Conservation (phyloP, 1,140 invertebrate species). For the Meloidogyne chitwoodi region DNA sequence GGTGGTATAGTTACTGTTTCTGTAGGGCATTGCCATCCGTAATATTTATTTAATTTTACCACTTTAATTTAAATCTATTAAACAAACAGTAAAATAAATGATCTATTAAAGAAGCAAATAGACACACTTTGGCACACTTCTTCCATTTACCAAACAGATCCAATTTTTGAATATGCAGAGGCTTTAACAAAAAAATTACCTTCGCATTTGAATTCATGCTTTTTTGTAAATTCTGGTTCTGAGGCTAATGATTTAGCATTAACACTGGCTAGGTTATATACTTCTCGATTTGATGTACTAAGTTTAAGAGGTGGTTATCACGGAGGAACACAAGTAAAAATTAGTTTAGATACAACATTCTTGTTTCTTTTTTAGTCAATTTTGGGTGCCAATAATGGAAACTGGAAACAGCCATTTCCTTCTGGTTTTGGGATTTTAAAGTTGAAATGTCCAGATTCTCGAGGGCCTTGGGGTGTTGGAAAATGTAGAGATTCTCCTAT, state of each 20-base stretch:
- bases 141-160: conserved; percentile 78
- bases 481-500: conserved; percentile 80
- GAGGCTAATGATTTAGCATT: conserved; percentile 93
- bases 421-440: conserved; percentile 72
- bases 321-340: conserved; percentile 77
- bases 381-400: conserved; percentile 76
- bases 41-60: too few species aligned
- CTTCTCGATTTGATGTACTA: conserved; percentile 77
- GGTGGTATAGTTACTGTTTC: conserved; percentile 92
- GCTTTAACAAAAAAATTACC: conserved; percentile 77
- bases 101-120: conserved; percentile 74
- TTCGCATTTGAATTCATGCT: conserved; percentile 72
- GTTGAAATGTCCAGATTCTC: conserved; percentile 82
- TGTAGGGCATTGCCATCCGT: conserved; percentile 97
- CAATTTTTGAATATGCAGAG: conserved; percentile 82
- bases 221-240: conserved; percentile 89
- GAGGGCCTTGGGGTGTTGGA: conserved; percentile 80
- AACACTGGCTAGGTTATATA: conserved; percentile 77
- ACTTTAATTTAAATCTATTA: too few species aligned
- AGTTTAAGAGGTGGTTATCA: conserved; percentile 82
- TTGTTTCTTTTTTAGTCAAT: conserved; percentile 57
- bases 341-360: conserved; percentile 69
- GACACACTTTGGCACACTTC: conserved; percentile 83
- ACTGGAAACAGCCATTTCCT: conserved; percentile 75
- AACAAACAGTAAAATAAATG: conserved; percentile 66